Base-by-base conservation (phyloP, 2,888 invertebrate species). In the Anoncus sp. region DNA sequence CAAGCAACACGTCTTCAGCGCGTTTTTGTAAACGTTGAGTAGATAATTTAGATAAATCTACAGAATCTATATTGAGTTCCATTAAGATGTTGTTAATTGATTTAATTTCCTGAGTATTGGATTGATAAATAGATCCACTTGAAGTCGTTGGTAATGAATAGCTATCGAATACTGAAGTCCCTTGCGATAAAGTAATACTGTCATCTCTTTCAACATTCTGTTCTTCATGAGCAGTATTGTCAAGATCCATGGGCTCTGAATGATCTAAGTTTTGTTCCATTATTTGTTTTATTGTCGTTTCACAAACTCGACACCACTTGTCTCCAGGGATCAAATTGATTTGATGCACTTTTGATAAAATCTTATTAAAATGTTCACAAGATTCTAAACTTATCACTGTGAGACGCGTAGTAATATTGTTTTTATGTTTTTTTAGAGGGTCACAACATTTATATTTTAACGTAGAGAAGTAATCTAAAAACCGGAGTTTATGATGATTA, bases 21-120 rank as follows among this genome's bases (percentile, higher is more conserved):
- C 27, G 53, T 53, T 53, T 53, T 53, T 53, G 53, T 27, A 18
- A 53, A 53, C 53, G 53, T 53, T 53, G 16, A 22, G 22, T 53
- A 53, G 53, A 53, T 53, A 53, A 53, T 53, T 53, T 53, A 14
- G 20, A 53, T 2, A 16, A 16, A 53, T 53, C n/a, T 53, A 53
- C 14, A 53, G 53, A 20, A 53, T 22, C 20, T 18, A 53, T 53
- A 53, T 53, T 18, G 22, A 53, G 27, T 53, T 53, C 22, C 27
- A 14, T 53, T 5, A 53, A 53, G 22, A 53, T 22, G 27, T 18
- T 53, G 53, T 53, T 53, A 18, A 53, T 53, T 53, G 53, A 53
- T 16, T 53, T 53, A 18, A 53, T 4, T 14, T 53, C 27, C 18
- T 53, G 53, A 14, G 53, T 24, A 53, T 53, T 53, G 27, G 53